Evolutionary conservation across 1,140 invertebrate species (phyloP).

Genomic region (Sarcophaga bullata): DNA sequence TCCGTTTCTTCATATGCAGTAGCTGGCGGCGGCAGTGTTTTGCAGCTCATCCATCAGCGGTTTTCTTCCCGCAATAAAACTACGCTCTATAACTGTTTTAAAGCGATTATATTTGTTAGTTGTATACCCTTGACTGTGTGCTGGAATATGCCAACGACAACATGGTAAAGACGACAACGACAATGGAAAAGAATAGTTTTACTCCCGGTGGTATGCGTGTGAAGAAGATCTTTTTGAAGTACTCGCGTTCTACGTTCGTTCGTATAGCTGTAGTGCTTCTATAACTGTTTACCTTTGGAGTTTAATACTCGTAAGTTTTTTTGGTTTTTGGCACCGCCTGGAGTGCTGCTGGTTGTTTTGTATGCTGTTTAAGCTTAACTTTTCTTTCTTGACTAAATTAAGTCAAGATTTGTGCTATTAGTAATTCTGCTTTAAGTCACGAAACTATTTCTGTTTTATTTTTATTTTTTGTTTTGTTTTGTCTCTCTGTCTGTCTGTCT

Average conservation of each 20-base stretch:
- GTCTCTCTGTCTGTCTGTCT: too few species aligned
- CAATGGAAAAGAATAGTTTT: not conserved
- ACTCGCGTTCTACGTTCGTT: not conserved
- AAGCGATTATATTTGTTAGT: not conserved
- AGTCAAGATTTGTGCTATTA: conserved; percentile 2
- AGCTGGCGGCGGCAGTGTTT: not conserved
- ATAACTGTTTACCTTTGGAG: not conserved
- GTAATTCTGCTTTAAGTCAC: conserved; percentile 13
- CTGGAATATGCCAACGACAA: not conserved
- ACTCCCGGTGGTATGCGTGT: not conserved
- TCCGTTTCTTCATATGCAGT: not conserved
- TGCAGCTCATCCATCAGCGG: not conserved
- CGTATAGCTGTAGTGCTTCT: not conserved
- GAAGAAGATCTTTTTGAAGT: not conserved
- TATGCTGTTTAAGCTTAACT: not conserved
- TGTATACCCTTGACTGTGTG: not conserved
- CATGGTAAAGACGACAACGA: not conserved
- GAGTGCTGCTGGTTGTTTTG: not conserved
- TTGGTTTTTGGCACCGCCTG: not conserved
- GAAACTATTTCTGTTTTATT: not conserved
- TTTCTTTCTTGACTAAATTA: conserved; percentile 5
- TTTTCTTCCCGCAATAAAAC: not conserved
- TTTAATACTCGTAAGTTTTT: not conserved
- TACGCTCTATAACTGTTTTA: not conserved
- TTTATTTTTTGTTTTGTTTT: too few species aligned